phyloP scores from a whole-genome alignment of 2,113 vertebrate species.

The Rhombomys opimus region DNA sequence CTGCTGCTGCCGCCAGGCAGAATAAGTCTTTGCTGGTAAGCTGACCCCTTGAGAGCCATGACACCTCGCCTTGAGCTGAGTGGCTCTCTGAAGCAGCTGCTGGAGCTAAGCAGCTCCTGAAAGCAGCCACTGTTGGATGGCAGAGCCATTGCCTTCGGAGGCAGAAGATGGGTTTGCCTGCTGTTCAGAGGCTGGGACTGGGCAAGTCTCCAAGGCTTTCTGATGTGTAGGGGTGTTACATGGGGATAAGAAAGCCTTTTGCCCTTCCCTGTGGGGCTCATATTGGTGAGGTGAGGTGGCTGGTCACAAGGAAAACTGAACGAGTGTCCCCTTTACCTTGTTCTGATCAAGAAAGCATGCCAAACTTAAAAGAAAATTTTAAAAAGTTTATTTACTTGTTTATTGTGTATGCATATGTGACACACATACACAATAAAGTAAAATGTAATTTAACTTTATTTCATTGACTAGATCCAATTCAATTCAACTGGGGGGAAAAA shows the following conservation, averaged over 20 bases:
- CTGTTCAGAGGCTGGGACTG: rapidly evolving
- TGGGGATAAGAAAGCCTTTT: rapidly evolving
- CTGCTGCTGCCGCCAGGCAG: background rate
- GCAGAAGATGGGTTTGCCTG: background rate
- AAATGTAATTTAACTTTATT: background rate
- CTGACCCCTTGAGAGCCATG: background rate
- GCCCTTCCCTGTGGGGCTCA: background rate
- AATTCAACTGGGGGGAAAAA: background rate
- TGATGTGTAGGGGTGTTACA: too few species aligned
- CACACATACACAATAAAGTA: background rate
- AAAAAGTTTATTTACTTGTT: background rate
- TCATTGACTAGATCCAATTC: conserved; percentile 3
- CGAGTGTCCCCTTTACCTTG: background rate
- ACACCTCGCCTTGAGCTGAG: background rate
- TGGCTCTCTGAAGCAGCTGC: too few species aligned
- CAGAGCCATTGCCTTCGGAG: background rate
- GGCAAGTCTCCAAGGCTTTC: too few species aligned
- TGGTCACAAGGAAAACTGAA: background rate
- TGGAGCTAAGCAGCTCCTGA: background rate
- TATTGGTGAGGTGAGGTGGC: background rate
- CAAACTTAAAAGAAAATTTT: background rate
- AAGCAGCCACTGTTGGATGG: too few species aligned
- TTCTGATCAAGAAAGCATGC: background rate
- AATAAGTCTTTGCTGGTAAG: background rate
- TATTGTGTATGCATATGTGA: background rate